Conservation (phyloP, 2,888 invertebrate genomes). For the Barypeithes pellucidus region DNA sequence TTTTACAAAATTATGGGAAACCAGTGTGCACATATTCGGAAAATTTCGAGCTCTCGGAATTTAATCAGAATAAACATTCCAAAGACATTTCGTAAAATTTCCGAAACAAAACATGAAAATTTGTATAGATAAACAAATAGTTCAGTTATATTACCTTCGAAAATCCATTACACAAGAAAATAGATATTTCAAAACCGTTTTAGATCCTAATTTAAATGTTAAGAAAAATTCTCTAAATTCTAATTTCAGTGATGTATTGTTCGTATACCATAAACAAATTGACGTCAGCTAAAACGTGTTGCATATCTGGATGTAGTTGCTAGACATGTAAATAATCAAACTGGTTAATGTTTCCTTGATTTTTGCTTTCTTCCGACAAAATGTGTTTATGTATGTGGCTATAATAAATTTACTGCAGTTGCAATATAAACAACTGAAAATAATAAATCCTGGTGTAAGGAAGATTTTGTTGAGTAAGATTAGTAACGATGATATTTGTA, state of each 20-base stretch:
- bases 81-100: too few relatives aligned
- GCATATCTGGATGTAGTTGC: conserved; percentile 11
- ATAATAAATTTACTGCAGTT: conserved; percentile 21
- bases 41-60: too few relatives aligned
- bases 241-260: background rate
- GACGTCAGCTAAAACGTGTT: background rate
- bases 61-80: too few relatives aligned
- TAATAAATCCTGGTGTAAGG: conserved; percentile 6
- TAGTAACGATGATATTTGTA: background rate
- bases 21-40: too few relatives aligned
- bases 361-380: conserved; percentile 4
- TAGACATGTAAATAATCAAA: conserved; percentile 8
- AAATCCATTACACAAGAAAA: too few relatives aligned
- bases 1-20: too few relatives aligned
- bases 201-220: background rate
- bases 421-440: conserved; percentile 20
- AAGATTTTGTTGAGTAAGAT: conserved; percentile 8
- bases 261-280: background rate
- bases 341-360: conserved; percentile 22
- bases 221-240: background rate
- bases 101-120: too few relatives aligned
- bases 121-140: too few relatives aligned
- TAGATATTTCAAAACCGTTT: too few relatives aligned
- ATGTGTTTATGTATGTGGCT: conserved; percentile 23
- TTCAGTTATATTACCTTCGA: too few relatives aligned